Evolutionary conservation across 1,140 invertebrate genomes (phyloP), one percentile per base, ranked within the genome.

Genomic region (Camponotus floridanus): DNA sequence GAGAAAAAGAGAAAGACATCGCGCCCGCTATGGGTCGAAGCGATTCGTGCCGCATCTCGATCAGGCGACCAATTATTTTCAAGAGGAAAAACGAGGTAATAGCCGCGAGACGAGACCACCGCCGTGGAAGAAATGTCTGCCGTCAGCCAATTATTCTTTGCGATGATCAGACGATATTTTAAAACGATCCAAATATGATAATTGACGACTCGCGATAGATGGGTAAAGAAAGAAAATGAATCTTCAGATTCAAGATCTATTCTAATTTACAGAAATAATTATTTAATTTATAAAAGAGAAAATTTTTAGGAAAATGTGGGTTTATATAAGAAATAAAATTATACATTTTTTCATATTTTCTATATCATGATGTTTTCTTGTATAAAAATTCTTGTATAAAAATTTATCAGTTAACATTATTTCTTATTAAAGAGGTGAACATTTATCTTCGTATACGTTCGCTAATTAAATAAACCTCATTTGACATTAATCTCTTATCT

Each of bases 11-110:
- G 2, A 15, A 70, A 26, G 1, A 62, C 15, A 42, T 33, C 48
- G 21, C 36, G 21, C 13, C 61, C 13, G 31, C 48, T 31, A 26
- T n/a, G 8, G 11, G 42, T 8, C 15, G 39, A 21, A 64, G 21
- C 31, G 36, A 76, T 57, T 81, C 64, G 57, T 71, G 36, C 42
- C 31, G 62, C 71, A 65, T 89, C n/a, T 87, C 78, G 73, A 87
- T 87, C 65, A 71, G 55, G 45, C 42, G 61, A 70, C 13, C 65
- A 89, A 87, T 89, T 87, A 90, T 90, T 89, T 76, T 87, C 85
- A 59, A 89, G 74, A 74, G 67, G 70, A 89, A 87, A 80, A 89
- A 65, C 26, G 57, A 81, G 48, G 8, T 55, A 48, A 55, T 59
- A 86, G 55, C 18, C 31, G 55, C 21, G 6, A 81, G 13, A 71